Base-by-base conservation (phyloP, 2,888 invertebrate genomes). In the Didymodactylos carnosus region DNA sequence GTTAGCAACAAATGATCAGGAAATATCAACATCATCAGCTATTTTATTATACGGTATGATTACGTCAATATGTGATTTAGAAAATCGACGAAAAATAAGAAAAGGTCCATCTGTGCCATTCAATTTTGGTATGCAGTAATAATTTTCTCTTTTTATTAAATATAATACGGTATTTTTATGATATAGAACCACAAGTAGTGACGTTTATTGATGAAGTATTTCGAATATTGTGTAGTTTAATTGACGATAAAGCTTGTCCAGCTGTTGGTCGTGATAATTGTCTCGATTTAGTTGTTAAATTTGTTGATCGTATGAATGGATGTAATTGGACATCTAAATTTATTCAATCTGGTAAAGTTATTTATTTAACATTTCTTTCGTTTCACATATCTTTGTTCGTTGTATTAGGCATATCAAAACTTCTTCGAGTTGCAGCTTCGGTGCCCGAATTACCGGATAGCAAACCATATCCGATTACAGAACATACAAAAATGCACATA, bases 401-500 rank as follows among this genome's bases (percentile, higher is more conserved):
- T 49, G 39, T 39, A 13, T 40, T 72, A 19, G 75, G 75, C 46
- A 10, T 75, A 19, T 70, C 72, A 7, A 75, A 75, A 46, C 16
- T 75, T 27, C 25, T 73, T 23, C 23, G 75, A 53, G 70, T 73
- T 13, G 72, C 75, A 23, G 62, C 75, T 14, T 62, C 73, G 23
- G 53, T 73, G 27, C 70, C 71, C 1, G 73, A 72, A 39, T 16
- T 72, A 13, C 51, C 72, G 13, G 62, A 62, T 8, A 19, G 10
- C n/a, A 79, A 81, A 73, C 81, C 77, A 0, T 91, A 97, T 89
- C 88, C 89, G 46, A 90, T 94, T 49, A 92, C 94, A 2, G 84
- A 88, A 0, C 91, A 92, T 16, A 94, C 95, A 0, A 86, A 91
- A 76, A 91, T 93, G 40, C 89, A 95, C 79, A 90, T 92, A 1